These are phyloP conservation scores for Epicampocera succincta DNA, from an alignment of 2,888 invertebrate species.

Conservation along the genomic window DNA sequence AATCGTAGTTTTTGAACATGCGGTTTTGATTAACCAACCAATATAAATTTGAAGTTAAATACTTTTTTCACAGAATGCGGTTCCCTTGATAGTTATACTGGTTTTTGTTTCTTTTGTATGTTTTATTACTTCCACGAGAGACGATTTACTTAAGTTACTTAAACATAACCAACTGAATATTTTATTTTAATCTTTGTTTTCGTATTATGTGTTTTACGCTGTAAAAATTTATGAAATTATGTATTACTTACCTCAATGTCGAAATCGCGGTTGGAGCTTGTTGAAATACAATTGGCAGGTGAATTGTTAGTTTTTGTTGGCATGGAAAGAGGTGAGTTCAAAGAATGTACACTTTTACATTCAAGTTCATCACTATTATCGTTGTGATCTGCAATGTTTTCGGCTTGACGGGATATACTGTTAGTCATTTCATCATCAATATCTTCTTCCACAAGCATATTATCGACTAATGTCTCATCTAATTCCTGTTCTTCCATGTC, in stretches of 20 bases:
- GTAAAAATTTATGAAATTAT: too few relatives aligned
- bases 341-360: conserved; percentile 24
- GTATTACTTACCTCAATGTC: conserved; percentile 83
- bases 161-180: too few relatives aligned
- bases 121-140: too few relatives aligned
- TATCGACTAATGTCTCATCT: conserved; percentile 82
- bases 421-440: conserved; percentile 80
- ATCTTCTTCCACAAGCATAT: conserved; percentile 81
- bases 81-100: too few relatives aligned
- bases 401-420: conserved; percentile 74
- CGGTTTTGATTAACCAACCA: too few relatives aligned
- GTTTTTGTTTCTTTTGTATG: too few relatives aligned
- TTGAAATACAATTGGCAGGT: conserved; percentile 74
- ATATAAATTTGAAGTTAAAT: too few relatives aligned
- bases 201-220: too few relatives aligned
- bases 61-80: too few relatives aligned
- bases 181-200: too few relatives aligned
- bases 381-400: conserved; percentile 64
- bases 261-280: conserved; percentile 81
- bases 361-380: conserved; percentile 62
- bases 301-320: conserved; percentile 34
- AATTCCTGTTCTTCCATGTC: conserved; percentile 85
- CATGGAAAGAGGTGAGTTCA: conserved; percentile 40
- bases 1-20: too few relatives aligned
- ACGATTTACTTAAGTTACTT: too few relatives aligned